These are phyloP conservation scores for Hylaeus volcanicus DNA, from an alignment of 1,140 invertebrate species.

Conservation along the genomic window DNA sequence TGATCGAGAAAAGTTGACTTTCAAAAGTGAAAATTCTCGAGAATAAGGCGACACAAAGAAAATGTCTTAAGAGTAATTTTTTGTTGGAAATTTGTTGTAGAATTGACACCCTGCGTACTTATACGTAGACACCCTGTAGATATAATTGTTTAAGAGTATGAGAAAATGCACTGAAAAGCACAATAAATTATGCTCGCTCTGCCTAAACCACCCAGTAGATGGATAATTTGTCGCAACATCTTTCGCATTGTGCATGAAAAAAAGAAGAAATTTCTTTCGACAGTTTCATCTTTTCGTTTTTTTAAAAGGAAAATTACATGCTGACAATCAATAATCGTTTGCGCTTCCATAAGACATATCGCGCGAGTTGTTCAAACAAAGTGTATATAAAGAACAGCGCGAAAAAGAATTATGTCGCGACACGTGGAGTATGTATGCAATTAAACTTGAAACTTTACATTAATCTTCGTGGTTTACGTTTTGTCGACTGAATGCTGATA, in stretches of 20 bases:
- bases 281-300: neutral
- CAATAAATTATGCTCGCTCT: too few species aligned
- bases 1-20: too few species aligned
- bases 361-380: slow-evolving; percentile 9
- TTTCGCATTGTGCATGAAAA: neutral
- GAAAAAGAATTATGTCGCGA: neutral
- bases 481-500: neutral
- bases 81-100: too few species aligned
- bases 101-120: too few species aligned
- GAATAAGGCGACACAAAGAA: too few species aligned
- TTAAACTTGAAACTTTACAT: neutral
- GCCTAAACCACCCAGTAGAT: too few species aligned
- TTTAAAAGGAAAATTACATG: slow-evolving; percentile 6
- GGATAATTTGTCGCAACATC: too few species aligned
- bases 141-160: too few species aligned
- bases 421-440: neutral
- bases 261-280: neutral
- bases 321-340: slow-evolving; percentile 4
- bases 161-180: too few species aligned
- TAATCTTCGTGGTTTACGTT: neutral
- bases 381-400: neutral
- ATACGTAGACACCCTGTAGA: too few species aligned
- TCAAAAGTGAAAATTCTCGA: too few species aligned
- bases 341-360: neutral
- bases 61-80: too few species aligned